Evolutionary conservation across 2,888 invertebrate species (phyloP).

Genomic region (Acleris literana): DNA sequence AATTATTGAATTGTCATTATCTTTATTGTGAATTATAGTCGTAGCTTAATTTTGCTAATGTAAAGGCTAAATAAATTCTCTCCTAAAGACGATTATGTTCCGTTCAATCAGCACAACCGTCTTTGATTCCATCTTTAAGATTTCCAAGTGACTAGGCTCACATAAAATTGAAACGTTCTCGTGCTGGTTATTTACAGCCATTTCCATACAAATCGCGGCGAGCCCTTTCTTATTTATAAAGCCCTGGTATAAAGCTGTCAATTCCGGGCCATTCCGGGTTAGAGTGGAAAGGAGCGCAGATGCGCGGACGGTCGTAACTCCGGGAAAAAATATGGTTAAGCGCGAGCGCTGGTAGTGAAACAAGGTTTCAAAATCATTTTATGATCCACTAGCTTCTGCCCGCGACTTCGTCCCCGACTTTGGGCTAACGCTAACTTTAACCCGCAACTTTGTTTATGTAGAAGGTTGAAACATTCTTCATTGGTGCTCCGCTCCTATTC

Average conservation of each 20-base stretch:
- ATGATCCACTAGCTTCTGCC: too few relatives aligned
- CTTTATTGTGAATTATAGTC: too few relatives aligned
- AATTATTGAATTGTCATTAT: too few relatives aligned
- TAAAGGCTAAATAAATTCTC: too few relatives aligned
- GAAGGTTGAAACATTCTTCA: too few relatives aligned
- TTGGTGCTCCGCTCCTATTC: too few relatives aligned
- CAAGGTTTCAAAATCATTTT: background rate
- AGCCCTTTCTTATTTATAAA: slow-evolving; percentile 56
- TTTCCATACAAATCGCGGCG: slow-evolving; percentile 54
- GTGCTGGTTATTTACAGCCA: slow-evolving; percentile 55
- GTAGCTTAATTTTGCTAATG: too few relatives aligned
- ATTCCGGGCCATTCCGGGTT: slow-evolving; percentile 66
- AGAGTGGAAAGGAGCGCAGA: slow-evolving; percentile 66
- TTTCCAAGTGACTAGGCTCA: slow-evolving; percentile 41
- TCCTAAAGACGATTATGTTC: background rate
- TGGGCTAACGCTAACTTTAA: too few relatives aligned
- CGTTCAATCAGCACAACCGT: slow-evolving; percentile 5
- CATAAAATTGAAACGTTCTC: slow-evolving; percentile 49
- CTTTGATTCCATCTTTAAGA: slow-evolving; percentile 5
- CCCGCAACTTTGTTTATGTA: too few relatives aligned
- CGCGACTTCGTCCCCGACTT: too few relatives aligned
- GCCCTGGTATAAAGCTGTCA: slow-evolving; percentile 68
- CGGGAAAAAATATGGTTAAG: slow-evolving; percentile 54
- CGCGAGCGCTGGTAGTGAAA: slow-evolving; percentile 6
- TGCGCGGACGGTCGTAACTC: slow-evolving; percentile 65